Conservation (phyloP, 2,888 invertebrate species). For the Chrysolina americana region DNA sequence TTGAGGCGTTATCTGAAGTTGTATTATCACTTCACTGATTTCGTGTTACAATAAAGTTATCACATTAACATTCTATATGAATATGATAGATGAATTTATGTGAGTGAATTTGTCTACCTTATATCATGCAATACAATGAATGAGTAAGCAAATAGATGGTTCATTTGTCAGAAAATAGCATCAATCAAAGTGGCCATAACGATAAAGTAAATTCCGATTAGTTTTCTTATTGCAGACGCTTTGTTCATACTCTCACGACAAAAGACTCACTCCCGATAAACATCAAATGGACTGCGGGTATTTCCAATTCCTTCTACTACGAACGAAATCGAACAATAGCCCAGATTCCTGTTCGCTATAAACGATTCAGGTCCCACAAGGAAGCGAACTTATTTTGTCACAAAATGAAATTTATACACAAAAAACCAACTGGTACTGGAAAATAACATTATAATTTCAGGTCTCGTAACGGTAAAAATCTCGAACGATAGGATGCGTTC, state of each 20-base stretch:
- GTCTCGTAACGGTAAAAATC: slow-evolving; percentile 38
- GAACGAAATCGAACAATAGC: slow-evolving; percentile 2
- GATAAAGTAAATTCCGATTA: neutral
- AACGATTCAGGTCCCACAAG: slow-evolving; percentile 10
- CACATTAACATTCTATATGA: no score
- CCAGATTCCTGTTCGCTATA: neutral
- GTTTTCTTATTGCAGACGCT: neutral
- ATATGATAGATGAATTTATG: no score
- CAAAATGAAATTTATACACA: slow-evolving; percentile 38
- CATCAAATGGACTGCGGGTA: slow-evolving; percentile 11
- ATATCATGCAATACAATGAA: no score
- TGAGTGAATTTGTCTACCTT: no score
- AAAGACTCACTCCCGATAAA: neutral
- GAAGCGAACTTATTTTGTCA: slow-evolving; percentile 30
- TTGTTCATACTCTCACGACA: neutral
- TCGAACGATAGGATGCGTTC: slow-evolving; percentile 19
- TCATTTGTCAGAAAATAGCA: neutral
- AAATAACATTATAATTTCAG: slow-evolving; percentile 43
- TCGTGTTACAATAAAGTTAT: no score
- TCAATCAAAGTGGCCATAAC: neutral
- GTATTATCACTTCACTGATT: no score
- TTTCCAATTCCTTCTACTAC: slow-evolving; percentile 1
- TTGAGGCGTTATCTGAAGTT: no score
- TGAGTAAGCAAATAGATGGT: neutral
- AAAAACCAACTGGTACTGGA: slow-evolving; percentile 33